Evolutionary conservation across 2,888 invertebrate species (phyloP).

Genomic region (Thymelicus lineola): DNA sequence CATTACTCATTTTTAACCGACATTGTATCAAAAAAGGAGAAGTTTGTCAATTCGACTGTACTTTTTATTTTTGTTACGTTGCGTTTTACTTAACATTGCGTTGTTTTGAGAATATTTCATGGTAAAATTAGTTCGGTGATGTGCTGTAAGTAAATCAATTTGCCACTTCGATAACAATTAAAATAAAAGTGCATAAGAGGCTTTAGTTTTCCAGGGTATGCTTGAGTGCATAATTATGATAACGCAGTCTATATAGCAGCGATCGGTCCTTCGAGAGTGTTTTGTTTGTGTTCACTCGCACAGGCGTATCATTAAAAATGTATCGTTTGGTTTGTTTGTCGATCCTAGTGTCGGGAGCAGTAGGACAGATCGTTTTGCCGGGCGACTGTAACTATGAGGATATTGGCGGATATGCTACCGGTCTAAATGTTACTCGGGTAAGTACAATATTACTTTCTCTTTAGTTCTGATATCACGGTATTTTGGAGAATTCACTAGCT

Average conservation of each 20-base stretch:
- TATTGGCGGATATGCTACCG: not conserved
- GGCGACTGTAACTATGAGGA: not conserved
- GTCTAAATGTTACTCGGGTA: not conserved
- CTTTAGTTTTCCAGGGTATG: constrained; percentile 6
- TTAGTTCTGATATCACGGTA: not conserved
- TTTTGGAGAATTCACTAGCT: too few relatives aligned
- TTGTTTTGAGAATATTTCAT: not conserved
- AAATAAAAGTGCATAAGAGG: not conserved
- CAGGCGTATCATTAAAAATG: not conserved
- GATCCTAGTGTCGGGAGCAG: not conserved
- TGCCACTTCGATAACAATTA: not conserved
- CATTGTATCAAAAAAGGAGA: too few relatives aligned
- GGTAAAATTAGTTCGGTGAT: not conserved
- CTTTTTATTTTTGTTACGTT: too few relatives aligned
- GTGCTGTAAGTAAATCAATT: not conserved
- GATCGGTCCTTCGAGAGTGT: not conserved
- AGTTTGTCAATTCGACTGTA: too few relatives aligned
- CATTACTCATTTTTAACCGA: too few relatives aligned
- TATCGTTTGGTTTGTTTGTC: constrained; percentile 13
- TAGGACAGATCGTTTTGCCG: not conserved
- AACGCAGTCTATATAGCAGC: constrained; percentile 3
- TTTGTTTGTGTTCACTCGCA: not conserved
- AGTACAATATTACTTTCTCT: not conserved
- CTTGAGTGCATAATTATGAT: constrained; percentile 1
- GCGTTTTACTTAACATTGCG: not conserved